A percentile compares a stretch with the other conserved stretches of the same genome.
Evolutionary conservation across 2,797 vertebrate genomes (phyloP).

Genomic region (Cryptoblepharus egeriae): DNA sequence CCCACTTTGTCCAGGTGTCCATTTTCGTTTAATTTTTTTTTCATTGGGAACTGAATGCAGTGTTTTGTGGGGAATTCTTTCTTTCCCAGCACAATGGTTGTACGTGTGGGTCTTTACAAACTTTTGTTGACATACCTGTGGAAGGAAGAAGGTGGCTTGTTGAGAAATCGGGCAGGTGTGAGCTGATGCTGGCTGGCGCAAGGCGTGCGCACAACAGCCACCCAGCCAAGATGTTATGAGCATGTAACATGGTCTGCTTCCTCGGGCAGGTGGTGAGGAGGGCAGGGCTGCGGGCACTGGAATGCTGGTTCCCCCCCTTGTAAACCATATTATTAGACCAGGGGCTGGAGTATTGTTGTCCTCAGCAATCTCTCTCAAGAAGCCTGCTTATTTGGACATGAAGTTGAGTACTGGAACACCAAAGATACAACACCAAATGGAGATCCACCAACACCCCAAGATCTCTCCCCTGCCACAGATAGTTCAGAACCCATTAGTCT

Average conservation of each 20-base stretch:
- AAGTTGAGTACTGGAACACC: conserved; percentile 43
- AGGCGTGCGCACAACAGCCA: conserved; percentile 70
- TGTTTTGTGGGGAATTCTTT: conserved; percentile 14
- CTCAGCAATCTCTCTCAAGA: conserved; percentile 64
- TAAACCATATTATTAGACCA: conserved; percentile 82
- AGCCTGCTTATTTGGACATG: conserved; percentile 70
- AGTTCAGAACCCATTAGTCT: too few species aligned
- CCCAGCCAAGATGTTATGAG: conserved; percentile 80
- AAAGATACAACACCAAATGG: too few species aligned
- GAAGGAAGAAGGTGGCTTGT: conserved; percentile 8
- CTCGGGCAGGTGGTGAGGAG: conserved; percentile 80
- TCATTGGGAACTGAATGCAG: conserved; percentile 8
- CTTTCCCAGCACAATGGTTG: neutral
- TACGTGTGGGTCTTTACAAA: conserved; percentile 14
- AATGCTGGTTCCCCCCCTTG: conserved; percentile 70
- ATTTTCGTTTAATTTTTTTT: too few species aligned
- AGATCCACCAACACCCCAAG: too few species aligned
- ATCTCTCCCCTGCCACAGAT: too few species aligned
- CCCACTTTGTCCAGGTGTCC: neutral
- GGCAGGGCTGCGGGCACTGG: conserved; percentile 77
- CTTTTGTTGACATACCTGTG: conserved; percentile 56
- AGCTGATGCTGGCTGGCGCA: too few species aligned
- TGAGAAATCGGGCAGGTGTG: conserved; percentile 73
- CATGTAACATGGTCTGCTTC: conserved; percentile 83
- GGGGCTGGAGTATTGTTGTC: conserved; percentile 83